Evolutionary conservation across 2,113 vertebrate species (phyloP), one percentile per base, ranked within the genome.

Genomic region (Eudyptes chrysolophus): DNA sequence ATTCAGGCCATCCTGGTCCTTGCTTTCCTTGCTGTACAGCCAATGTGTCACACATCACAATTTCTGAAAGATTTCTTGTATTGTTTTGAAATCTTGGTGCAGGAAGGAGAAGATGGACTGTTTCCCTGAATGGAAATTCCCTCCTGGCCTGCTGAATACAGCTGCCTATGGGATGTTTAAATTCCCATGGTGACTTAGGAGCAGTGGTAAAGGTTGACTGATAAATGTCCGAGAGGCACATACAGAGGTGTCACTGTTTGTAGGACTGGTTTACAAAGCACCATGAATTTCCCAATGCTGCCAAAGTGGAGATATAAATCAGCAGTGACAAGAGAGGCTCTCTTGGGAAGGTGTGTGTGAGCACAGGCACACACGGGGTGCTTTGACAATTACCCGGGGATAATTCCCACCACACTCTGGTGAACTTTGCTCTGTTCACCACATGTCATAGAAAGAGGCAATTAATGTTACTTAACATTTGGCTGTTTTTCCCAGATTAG

Each of bases 381-480:
- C 42, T 68, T 34, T 58, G 40, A 61, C 71, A 54, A 48, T 21
- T 13, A 44, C 36, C 49, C 55, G 1, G 48, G 29, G 44, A 54
- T 57, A 69, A 70, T 85, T 79, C 87, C 82, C 79, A 75, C 60
- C 74, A 22, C 1, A 0, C 52, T 81, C 69, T 6, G 4, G 3
- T 92, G 87, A 87, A 79, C 92, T 96, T 94, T 95, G 84, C 66
- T 87, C 81, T 68, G 48, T 70, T 94, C 79, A 86, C 48, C 66
- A 49, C 77, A 13, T 30, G 55, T 77, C 79, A 72, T 6, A 70
- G 51, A 66, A 92, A 83, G 68, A 91, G 52, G 64, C 68, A 91
- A 91, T 84, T 94, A 57, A 52, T 25, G 16, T 95, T 70, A 74
- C 84, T 93, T 89, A 90, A 81, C 52, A 48, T 90, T 54, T 65